These are phyloP conservation scores for Kryptolebias ocellatus DNA, from an alignment of 2,797 vertebrate genomes.

Conservation along the genomic window DNA sequence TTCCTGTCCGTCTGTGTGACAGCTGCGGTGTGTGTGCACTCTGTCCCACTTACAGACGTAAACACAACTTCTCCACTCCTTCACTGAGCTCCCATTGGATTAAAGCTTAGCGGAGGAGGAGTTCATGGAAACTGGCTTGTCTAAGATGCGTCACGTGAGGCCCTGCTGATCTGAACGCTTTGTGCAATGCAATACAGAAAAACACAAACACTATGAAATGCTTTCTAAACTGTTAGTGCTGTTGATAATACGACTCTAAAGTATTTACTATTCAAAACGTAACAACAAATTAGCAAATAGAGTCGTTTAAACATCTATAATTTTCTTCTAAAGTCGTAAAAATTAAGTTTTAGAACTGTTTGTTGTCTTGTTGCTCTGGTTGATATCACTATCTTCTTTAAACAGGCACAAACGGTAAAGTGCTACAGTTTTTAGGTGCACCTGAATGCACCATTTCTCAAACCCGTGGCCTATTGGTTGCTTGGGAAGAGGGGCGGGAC, in stretches of 20 bases:
- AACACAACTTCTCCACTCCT: constrained; percentile 69
- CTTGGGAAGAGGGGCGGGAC: constrained; percentile 29
- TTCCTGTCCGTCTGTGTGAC: constrained; percentile 33
- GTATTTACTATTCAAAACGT: no score
- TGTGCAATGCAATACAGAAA: background rate
- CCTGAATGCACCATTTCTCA: background rate
- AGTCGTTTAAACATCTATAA: background rate
- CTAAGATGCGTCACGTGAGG: background rate
- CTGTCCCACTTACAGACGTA: constrained; percentile 75
- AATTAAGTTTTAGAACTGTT: background rate
- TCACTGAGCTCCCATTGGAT: constrained; percentile 55
- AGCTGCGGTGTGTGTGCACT: constrained; percentile 50
- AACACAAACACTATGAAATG: background rate
- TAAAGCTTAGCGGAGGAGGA: constrained; percentile 33
- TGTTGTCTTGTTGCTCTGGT: background rate
- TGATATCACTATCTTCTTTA: background rate
- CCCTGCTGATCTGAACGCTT: no score
- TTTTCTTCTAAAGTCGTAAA: background rate
- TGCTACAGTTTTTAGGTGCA: background rate
- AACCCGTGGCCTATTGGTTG: constrained; percentile 42
- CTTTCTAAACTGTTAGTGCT: background rate
- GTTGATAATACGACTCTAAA: background rate
- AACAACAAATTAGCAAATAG: no score
- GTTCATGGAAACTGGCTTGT: constrained; percentile 1
- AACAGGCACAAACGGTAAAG: no score